phyloP scores from a whole-genome alignment of 2,113 vertebrate genomes.

The Carassius carassius region DNA sequence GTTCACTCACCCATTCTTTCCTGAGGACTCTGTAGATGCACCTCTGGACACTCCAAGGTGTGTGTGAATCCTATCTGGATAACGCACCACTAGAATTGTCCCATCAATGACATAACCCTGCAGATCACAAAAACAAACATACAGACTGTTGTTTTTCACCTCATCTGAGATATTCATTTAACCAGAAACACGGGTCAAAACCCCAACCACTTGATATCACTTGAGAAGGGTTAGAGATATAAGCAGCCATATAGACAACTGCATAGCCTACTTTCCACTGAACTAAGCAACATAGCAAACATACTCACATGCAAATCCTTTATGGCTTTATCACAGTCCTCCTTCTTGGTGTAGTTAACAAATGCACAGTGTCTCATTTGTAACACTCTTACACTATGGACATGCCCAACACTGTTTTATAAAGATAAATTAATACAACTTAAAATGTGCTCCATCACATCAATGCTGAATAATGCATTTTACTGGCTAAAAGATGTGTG shows the following conservation, averaged over 20 bases:
- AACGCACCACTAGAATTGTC: constrained; percentile 62
- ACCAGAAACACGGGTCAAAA: neutral
- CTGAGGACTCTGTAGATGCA: constrained; percentile 45
- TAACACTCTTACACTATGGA: constrained; percentile 77
- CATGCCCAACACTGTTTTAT: constrained; percentile 71
- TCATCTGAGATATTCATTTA: neutral
- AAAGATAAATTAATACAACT: neutral
- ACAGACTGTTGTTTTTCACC: constrained; percentile 3
- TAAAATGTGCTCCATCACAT: neutral
- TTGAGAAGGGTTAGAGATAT: neutral
- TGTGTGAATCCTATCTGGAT: constrained; percentile 60
- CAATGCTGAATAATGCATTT: neutral
- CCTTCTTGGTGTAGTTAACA: constrained; percentile 73
- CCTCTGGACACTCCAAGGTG: constrained; percentile 56
- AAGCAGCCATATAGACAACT: neutral
- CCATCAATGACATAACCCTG: constrained; percentile 69
- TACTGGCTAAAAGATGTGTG: neutral
- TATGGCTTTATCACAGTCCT: constrained; percentile 73
- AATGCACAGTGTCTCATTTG: constrained; percentile 74
- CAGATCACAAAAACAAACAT: neutral
- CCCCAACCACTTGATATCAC: neutral
- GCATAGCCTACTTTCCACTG: neutral
- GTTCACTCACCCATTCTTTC: constrained; percentile 42
- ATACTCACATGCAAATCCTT: constrained; percentile 70
- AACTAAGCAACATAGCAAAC: neutral